Conservation (phyloP, 2,113 vertebrate genomes). For the Asarcornis scutulata region DNA sequence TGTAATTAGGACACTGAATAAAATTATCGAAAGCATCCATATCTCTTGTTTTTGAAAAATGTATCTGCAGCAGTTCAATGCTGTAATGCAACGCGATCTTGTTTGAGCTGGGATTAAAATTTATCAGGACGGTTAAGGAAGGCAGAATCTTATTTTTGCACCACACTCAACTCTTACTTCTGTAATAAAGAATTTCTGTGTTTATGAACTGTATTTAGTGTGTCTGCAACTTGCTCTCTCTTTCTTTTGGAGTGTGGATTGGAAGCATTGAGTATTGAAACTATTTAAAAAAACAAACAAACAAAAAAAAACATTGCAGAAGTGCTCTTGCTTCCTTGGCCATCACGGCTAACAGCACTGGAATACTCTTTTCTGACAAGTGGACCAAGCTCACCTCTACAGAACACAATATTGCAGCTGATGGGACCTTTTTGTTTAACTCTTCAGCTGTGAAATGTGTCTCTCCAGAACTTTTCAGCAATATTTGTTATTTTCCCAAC, state of each 20-base stretch:
- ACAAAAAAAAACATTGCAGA: background rate
- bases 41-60: background rate
- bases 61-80: background rate
- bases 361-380: background rate
- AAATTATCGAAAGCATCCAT: background rate
- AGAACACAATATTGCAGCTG: background rate
- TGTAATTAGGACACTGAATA: background rate
- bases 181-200: background rate
- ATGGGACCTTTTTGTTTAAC: background rate
- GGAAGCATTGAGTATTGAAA: background rate
- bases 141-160: background rate
- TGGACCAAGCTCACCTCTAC: background rate
- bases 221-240: background rate
- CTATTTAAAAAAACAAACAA: background rate
- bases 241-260: background rate
- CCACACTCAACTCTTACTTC: background rate
- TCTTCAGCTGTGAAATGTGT: background rate
- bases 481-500: background rate
- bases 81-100: background rate
- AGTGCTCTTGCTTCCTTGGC: background rate
- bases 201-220: background rate
- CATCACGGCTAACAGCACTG: rapidly evolving
- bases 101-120: background rate
- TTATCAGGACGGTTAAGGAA: conserved; percentile 22
- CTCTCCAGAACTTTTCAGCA: background rate